Evolutionary conservation across 2,888 invertebrate genomes (phyloP).

Genomic region (Mythimna albipuncta): DNA sequence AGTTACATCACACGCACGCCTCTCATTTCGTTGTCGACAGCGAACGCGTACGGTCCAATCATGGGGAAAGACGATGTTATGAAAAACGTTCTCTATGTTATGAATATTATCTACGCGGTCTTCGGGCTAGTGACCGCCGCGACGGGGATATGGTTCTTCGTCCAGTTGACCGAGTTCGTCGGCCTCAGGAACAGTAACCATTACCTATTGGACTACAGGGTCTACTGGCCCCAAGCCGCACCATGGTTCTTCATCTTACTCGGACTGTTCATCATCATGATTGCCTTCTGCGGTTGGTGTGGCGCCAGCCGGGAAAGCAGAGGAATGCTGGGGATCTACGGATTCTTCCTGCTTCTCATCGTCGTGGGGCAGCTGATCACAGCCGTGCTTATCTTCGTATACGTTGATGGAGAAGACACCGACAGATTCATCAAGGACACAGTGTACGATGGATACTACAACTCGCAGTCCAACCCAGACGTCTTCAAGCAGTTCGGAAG

Average conservation of each 20-base stretch:
- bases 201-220: conserved; percentile 85
- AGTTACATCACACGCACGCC: conserved; percentile 76
- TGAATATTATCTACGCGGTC: conserved; percentile 85
- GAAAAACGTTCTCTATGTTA: conserved; percentile 83
- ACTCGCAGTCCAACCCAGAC: conserved; percentile 85
- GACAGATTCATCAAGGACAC: conserved; percentile 87
- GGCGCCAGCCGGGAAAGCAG: conserved; percentile 84
- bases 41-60: conserved; percentile 75
- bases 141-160: conserved; percentile 88
- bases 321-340: conserved; percentile 84
- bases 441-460: conserved; percentile 88
- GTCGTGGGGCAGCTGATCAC: conserved; percentile 82
- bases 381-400: conserved; percentile 85
- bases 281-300: conserved; percentile 87
- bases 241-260: conserved; percentile 88
- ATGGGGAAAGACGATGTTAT: conserved; percentile 86
- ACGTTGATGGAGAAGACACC: conserved; percentile 86
- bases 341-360: conserved; percentile 81
- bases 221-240: conserved; percentile 88
- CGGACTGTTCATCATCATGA: conserved; percentile 83
- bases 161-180: conserved; percentile 86
- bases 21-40: conserved; percentile 83
- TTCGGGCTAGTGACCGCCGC: conserved; percentile 86
- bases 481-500: conserved; percentile 84
- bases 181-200: conserved; percentile 86